A percentile compares a stretch with the other conserved stretches of the same genome.
Evolutionary conservation across 2,113 vertebrate genomes (phyloP).

Genomic region (Aleadryas rufinucha): DNA sequence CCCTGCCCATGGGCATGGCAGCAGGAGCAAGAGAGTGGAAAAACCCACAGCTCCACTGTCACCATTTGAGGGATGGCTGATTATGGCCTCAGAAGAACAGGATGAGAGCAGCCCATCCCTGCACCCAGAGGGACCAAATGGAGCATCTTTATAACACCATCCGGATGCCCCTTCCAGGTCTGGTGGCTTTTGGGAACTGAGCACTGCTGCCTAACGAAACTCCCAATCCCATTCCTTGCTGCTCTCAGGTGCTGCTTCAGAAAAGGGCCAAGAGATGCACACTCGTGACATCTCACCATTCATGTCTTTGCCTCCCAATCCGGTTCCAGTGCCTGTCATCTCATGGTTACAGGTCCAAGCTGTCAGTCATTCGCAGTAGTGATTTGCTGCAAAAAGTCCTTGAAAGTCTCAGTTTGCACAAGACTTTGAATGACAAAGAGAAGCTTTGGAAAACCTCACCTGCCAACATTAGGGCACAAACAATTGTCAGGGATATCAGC

Average conservation of each 20-base stretch:
- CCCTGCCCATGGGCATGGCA: not conserved
- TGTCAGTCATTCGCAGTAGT: not conserved
- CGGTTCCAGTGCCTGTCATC: not conserved
- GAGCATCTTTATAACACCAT: not conserved
- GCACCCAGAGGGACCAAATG: not conserved
- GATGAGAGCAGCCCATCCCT: not conserved
- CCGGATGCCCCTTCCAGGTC: fast-evolving
- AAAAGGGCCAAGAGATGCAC: not conserved
- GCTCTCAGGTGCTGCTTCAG: not conserved
- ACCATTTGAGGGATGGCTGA: not conserved
- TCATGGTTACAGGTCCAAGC: not conserved
- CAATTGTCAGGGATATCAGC: not conserved
- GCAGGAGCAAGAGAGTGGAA: not conserved
- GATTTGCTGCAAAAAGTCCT: not conserved
- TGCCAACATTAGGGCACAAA: not conserved
- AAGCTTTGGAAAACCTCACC: not conserved
- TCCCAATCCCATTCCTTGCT: not conserved
- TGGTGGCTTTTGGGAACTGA: fast-evolving
- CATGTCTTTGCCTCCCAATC: not conserved
- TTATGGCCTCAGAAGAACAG: not conserved
- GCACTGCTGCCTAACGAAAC: not conserved
- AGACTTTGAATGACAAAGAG: not conserved
- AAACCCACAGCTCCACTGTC: not conserved
- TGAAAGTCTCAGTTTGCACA: not conserved
- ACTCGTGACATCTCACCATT: not conserved